Conservation (phyloP, 2,113 vertebrate genomes). For the Oreochromis spilurus region DNA sequence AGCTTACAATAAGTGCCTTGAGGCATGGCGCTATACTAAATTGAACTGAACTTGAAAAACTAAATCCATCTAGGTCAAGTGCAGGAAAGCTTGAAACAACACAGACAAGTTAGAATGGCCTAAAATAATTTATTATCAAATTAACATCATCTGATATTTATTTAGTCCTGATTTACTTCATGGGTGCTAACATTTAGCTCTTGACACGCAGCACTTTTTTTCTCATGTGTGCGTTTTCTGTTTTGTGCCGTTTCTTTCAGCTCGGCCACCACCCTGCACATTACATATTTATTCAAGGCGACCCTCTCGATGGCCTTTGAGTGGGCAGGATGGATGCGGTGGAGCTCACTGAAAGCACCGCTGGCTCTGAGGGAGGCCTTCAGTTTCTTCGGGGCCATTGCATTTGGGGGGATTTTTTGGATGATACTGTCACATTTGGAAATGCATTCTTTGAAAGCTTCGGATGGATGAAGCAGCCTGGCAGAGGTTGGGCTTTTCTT, state of each 20-base stretch:
- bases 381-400: neutral
- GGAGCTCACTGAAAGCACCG: neutral
- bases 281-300: neutral
- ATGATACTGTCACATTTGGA: neutral
- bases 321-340: neutral
- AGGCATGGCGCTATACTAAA: neutral
- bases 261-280: neutral
- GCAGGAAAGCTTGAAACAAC: neutral
- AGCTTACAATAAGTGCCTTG: neutral
- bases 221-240: neutral
- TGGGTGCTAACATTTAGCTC: neutral
- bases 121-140: neutral
- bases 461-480: neutral
- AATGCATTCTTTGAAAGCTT: neutral
- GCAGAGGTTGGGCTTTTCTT: neutral
- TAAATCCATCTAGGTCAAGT: neutral
- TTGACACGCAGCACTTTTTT: neutral
- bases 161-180: neutral
- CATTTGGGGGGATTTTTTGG: neutral
- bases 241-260: neutral
- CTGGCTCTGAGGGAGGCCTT: neutral
- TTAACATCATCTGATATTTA: neutral
- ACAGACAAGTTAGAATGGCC: neutral
- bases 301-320: neutral
- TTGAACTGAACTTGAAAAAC: neutral